These are phyloP conservation scores for Musca domestica DNA, from an alignment of 1,140 invertebrate species.

Conservation along the genomic window DNA sequence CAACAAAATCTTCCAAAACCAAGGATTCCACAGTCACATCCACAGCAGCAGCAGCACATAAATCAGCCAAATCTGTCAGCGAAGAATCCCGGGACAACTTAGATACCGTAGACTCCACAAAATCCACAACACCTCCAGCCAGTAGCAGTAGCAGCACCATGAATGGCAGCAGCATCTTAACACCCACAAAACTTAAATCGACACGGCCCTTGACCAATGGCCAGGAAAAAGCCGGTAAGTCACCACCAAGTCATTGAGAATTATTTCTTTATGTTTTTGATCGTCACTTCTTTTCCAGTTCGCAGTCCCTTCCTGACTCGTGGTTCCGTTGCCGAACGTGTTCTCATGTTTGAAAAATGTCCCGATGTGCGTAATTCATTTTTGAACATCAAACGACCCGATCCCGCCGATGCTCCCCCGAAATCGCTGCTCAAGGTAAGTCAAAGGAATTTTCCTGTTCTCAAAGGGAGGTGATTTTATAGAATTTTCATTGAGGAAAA, in stretches of 20 bases:
- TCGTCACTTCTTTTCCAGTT: constrained; percentile 57
- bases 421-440: constrained; percentile 48
- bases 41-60: constrained; percentile 19
- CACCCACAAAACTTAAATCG: constrained; percentile 50
- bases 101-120: constrained; percentile 25
- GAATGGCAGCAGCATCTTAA: constrained; percentile 51
- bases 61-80: constrained; percentile 31
- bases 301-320: constrained; percentile 83
- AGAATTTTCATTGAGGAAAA: neutral
- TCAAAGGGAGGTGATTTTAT: neutral
- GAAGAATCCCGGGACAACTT: neutral
- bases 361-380: constrained; percentile 61
- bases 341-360: constrained; percentile 88
- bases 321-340: constrained; percentile 87
- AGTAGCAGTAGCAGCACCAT: constrained; percentile 37
- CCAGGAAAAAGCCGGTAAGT: constrained; percentile 51
- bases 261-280: neutral
- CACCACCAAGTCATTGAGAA: constrained; percentile 6
- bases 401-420: constrained; percentile 38
- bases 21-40: neutral
- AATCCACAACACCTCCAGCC: neutral
- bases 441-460: neutral
- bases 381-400: constrained; percentile 46
- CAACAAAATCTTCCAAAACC: constrained; percentile 10
- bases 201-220: constrained; percentile 45